Conservation (phyloP, 92 coral and sea anemone species). For the Palythoa caribaeorum region DNA sequence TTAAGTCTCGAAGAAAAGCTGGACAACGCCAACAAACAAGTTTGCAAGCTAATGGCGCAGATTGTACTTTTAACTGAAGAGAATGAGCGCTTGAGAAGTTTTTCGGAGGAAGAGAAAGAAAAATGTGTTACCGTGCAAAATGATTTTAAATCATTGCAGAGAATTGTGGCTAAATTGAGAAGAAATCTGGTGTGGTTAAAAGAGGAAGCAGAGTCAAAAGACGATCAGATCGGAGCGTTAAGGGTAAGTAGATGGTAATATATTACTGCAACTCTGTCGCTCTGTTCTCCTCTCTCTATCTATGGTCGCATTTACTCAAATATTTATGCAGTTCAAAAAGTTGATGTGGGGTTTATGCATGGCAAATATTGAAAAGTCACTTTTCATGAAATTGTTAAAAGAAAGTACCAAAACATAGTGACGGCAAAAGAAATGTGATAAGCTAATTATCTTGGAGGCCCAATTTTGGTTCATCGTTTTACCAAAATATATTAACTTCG, state of each 20-base stretch:
- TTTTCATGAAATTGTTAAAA: too few species aligned
- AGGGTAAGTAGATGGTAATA: constrained; percentile 9
- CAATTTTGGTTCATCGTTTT: too few species aligned
- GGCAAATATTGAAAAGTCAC: too few species aligned
- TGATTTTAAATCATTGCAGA: constrained; percentile 39
- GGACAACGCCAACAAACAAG: constrained; percentile 13
- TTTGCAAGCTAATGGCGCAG: constrained; percentile 21
- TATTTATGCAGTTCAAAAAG: too few species aligned
- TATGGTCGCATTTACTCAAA: too few species aligned
- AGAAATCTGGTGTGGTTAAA: constrained; percentile 48
- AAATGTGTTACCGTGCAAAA: not conserved
- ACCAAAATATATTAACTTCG: too few species aligned
- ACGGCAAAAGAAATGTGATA: too few species aligned
- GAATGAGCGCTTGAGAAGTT: constrained; percentile 48
- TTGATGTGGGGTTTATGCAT: too few species aligned
- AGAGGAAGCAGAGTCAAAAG: constrained; percentile 50
- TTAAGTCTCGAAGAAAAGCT: not conserved
- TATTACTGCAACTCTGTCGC: too few species aligned
- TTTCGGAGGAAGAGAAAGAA: constrained; percentile 49
- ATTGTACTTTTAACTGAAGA: not conserved
- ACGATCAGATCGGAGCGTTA: constrained; percentile 49
- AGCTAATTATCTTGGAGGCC: too few species aligned
- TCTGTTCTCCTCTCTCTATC: too few species aligned
- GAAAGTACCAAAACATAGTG: too few species aligned
- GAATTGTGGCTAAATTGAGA: constrained; percentile 50